phyloP scores from a whole-genome alignment of 2,113 vertebrate genomes.

The Herpetotheres cachinnans region DNA sequence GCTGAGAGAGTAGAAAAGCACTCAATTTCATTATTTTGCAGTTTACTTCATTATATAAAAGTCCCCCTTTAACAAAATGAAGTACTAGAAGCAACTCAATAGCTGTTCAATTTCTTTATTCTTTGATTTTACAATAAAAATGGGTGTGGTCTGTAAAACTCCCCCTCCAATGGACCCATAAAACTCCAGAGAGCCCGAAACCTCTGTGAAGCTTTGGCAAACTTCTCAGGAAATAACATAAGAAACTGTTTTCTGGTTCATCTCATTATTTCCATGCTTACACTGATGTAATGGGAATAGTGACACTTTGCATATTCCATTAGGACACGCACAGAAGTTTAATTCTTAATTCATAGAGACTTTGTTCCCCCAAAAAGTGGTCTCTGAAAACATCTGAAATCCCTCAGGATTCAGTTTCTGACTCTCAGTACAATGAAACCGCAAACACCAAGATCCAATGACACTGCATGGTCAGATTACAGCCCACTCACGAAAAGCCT shows the following conservation, averaged over 20 bases:
- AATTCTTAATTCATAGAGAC: neutral
- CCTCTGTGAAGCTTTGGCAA: slow-evolving; percentile 50
- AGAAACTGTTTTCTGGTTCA: slow-evolving; percentile 47
- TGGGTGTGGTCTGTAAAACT: slow-evolving; percentile 25
- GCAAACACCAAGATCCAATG: neutral
- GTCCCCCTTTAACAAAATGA: neutral
- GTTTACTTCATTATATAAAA: neutral
- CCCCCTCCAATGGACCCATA: slow-evolving; percentile 1
- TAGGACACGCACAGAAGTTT: neutral
- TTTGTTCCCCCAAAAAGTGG: neutral
- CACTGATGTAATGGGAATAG: slow-evolving; percentile 57
- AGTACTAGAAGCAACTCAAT: neutral
- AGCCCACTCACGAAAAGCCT: neutral
- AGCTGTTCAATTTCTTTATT: neutral
- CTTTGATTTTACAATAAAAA: slow-evolving; percentile 5
- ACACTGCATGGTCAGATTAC: neutral
- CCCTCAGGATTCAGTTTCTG: neutral
- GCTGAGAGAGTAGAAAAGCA: neutral
- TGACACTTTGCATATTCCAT: slow-evolving; percentile 30
- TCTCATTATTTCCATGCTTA: slow-evolving; percentile 53
- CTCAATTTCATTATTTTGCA: neutral
- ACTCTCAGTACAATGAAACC: neutral
- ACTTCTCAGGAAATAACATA: slow-evolving; percentile 54
- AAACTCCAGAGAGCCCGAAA: slow-evolving; percentile 36
- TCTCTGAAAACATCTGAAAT: neutral